phyloP scores from a whole-genome alignment of 2,888 invertebrate species.

The Ecliptopera silaceata region DNA sequence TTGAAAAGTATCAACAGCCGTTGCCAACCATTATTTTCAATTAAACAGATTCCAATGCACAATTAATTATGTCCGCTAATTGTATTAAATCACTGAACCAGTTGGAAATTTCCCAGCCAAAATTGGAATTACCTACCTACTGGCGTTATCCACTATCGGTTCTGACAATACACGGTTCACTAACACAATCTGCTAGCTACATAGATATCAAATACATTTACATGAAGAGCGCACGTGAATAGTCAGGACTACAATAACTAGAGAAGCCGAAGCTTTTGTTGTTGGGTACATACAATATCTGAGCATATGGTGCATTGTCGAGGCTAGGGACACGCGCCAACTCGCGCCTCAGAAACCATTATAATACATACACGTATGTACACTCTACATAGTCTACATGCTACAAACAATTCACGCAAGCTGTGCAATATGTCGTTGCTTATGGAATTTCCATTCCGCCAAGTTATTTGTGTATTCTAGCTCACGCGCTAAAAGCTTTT shows the following conservation, averaged over 20 bases:
- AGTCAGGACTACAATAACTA: conserved; percentile 36
- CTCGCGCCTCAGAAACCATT: conserved; percentile 23
- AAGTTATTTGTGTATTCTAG: conserved; percentile 19
- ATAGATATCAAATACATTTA: conserved; percentile 10
- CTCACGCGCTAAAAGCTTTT: conserved; percentile 12
- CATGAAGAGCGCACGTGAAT: conserved; percentile 31
- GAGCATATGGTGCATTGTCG: conserved; percentile 34
- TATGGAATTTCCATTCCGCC: conserved; percentile 7
- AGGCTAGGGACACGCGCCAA: conserved; percentile 31
- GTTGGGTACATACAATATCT: conserved; percentile 33
- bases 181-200: conserved; percentile 24
- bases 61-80: neutral
- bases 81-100: conserved; percentile 15
- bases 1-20: neutral
- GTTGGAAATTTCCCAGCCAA: conserved; percentile 13
- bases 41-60: conserved; percentile 7
- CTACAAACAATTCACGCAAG: conserved; percentile 21
- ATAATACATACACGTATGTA: conserved; percentile 6
- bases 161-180: conserved; percentile 21
- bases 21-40: conserved; percentile 4
- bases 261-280: conserved; percentile 37
- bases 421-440: conserved; percentile 22
- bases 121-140: conserved; percentile 20
- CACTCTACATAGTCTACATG: conserved; percentile 3
- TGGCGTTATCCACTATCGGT: conserved; percentile 23